Evolutionary conservation across 2,888 invertebrate species (phyloP).

Genomic region (Spisula subtruncata): DNA sequence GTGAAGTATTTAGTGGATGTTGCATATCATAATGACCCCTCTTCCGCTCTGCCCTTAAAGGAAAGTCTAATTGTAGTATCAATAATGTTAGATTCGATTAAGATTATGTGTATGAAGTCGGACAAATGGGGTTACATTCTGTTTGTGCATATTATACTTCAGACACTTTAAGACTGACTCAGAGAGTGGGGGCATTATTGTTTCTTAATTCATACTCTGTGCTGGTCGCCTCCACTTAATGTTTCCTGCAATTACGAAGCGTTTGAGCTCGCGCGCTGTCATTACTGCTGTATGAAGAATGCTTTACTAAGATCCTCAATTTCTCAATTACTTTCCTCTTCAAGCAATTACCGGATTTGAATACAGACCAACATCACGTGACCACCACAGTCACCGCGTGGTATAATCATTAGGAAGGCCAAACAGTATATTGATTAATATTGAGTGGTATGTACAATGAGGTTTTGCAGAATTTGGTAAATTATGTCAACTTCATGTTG

Average conservation of each 20-base stretch:
- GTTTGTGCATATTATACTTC: not conserved
- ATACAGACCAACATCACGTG: conserved; percentile 8
- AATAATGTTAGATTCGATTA: conserved; percentile 11
- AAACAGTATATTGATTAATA: conserved; percentile 13
- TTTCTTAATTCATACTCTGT: conserved; percentile 36
- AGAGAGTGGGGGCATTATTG: conserved; percentile 10
- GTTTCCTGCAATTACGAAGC: conserved; percentile 22
- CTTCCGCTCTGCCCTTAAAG: not conserved
- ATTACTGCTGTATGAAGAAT: conserved; percentile 19
- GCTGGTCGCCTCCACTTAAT: conserved; percentile 28
- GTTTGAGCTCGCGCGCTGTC: conserved; percentile 23
- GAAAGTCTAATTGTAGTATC: not conserved
- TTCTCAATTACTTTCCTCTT: conserved; percentile 18
- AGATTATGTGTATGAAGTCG: conserved; percentile 2
- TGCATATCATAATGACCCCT: conserved; percentile 3
- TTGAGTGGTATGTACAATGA: not conserved
- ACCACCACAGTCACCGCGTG: not conserved
- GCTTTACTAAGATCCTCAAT: conserved; percentile 16
- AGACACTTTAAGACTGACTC: conserved; percentile 11
- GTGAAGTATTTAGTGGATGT: not conserved
- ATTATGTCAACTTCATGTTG: not conserved
- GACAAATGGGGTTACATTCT: not conserved
- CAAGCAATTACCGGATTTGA: conserved; percentile 28
- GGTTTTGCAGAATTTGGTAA: not conserved
- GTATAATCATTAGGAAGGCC: not conserved